These are phyloP conservation scores for Panulirus ornatus DNA, from an alignment of 1,140 invertebrate genomes.

Conservation along the genomic window DNA sequence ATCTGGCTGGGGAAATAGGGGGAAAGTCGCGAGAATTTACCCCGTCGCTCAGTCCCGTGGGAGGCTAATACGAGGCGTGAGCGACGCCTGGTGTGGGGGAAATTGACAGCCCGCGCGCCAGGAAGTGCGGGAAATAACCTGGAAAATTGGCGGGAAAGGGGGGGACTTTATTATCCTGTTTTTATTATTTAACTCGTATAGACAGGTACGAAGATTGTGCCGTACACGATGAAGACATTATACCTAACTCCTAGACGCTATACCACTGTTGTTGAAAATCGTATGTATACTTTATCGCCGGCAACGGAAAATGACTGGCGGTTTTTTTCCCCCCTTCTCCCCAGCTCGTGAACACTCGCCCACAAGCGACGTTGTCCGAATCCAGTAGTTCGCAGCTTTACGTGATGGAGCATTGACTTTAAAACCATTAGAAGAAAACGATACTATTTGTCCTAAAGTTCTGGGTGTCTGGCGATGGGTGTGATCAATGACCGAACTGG, in stretches of 20 bases:
- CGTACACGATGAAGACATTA: too few species aligned
- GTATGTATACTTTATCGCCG: background rate
- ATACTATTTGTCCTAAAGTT: too few species aligned
- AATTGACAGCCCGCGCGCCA: slow-evolving; percentile 19
- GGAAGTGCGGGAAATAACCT: slow-evolving; percentile 18
- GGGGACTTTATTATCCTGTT: background rate
- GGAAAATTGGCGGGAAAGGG: background rate
- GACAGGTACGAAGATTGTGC: too few species aligned
- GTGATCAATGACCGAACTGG: too few species aligned
- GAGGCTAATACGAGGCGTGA: slow-evolving; percentile 1
- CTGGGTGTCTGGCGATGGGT: too few species aligned
- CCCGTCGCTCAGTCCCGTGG: background rate
- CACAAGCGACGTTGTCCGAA: background rate
- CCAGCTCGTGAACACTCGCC: background rate
- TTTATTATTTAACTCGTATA: background rate
- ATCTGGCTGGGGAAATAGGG: slow-evolving; percentile 4
- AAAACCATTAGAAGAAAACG: too few species aligned
- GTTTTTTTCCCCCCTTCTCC: background rate
- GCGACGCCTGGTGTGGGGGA: slow-evolving; percentile 14
- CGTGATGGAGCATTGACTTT: too few species aligned
- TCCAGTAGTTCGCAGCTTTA: background rate
- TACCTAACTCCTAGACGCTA: too few species aligned
- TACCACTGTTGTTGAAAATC: background rate
- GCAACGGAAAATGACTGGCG: background rate
- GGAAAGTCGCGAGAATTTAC: slow-evolving; percentile 8